A percentile compares a stretch with the other conserved stretches of the same genome.
phyloP scores from a whole-genome alignment of 64 coral and sea anemone species.

The Montipora efflorescens region DNA sequence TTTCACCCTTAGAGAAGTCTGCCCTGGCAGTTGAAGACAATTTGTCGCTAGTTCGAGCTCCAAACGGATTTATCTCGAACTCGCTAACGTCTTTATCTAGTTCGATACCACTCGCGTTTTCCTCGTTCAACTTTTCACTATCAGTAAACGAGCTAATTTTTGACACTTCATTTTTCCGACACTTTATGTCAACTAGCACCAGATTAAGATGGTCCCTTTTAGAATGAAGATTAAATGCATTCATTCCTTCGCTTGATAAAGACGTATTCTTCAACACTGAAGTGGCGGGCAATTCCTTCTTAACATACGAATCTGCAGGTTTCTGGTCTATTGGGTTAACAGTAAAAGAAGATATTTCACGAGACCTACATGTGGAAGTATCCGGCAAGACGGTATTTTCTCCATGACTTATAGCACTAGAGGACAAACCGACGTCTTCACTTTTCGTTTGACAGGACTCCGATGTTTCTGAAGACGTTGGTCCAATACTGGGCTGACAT shows the following conservation, averaged over 20 bases:
- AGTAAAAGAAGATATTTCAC: background rate
- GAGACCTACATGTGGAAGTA: background rate
- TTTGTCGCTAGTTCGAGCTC: background rate
- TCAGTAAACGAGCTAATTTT: background rate
- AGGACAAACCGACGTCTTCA: background rate
- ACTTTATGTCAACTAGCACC: background rate
- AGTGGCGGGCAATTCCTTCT: background rate
- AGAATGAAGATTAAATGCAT: background rate
- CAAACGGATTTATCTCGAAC: background rate
- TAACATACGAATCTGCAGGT: background rate
- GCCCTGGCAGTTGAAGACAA: background rate
- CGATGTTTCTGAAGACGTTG: background rate
- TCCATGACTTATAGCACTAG: background rate
- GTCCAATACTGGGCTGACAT: no score
- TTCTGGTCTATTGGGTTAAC: background rate
- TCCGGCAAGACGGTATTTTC: background rate
- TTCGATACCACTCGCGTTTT: background rate
- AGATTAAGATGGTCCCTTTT: background rate
- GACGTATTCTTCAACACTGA: background rate
- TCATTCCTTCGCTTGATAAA: background rate
- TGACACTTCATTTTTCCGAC: background rate
- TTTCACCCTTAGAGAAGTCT: background rate
- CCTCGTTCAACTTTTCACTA: background rate
- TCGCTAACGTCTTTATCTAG: background rate
- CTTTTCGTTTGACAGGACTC: background rate